Percentiles rank a stretch among this genome's conserved stretches.
Evolutionary conservation across 2,888 invertebrate species (phyloP).

Genomic region (Sinohyriopsis cumingii): DNA sequence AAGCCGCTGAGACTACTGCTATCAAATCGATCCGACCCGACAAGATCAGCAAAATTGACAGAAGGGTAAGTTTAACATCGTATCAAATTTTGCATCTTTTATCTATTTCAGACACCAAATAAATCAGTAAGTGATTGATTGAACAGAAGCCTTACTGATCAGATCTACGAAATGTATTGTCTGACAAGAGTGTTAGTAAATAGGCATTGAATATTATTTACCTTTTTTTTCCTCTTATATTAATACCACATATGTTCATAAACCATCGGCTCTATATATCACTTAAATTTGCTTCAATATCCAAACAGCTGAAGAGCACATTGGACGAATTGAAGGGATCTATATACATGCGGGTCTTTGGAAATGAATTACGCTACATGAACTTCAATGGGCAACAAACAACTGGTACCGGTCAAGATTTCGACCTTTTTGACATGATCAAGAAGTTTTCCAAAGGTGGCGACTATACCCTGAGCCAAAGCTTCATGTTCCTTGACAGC

Average conservation of each 20-base stretch:
- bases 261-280: too few species aligned
- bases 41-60: constrained; percentile 40
- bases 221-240: too few species aligned
- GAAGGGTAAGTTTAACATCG: constrained; percentile 27
- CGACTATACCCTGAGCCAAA: constrained; percentile 75
- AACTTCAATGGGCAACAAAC: constrained; percentile 41
- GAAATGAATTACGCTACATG: constrained; percentile 81
- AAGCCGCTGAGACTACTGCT: constrained; percentile 31
- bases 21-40: constrained; percentile 36
- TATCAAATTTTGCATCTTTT: neutral
- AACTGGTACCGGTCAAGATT: constrained; percentile 19
- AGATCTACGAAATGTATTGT: too few species aligned
- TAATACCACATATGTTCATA: too few species aligned
- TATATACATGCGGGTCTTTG: constrained; percentile 87
- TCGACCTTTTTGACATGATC: constrained; percentile 47
- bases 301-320: constrained; percentile 20
- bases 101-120: too few species aligned
- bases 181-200: too few species aligned
- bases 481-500: constrained; percentile 89
- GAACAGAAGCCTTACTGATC: too few species aligned
- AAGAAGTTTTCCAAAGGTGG: constrained; percentile 49
- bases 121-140: too few species aligned
- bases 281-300: neutral
- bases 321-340: constrained; percentile 70
- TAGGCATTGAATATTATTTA: too few species aligned